A percentile compares a stretch with the other conserved stretches of the same genome.
These are phyloP conservation scores for Gnathochromis pfefferi DNA, from an alignment of 2,113 vertebrate species.

Conservation along the genomic window DNA sequence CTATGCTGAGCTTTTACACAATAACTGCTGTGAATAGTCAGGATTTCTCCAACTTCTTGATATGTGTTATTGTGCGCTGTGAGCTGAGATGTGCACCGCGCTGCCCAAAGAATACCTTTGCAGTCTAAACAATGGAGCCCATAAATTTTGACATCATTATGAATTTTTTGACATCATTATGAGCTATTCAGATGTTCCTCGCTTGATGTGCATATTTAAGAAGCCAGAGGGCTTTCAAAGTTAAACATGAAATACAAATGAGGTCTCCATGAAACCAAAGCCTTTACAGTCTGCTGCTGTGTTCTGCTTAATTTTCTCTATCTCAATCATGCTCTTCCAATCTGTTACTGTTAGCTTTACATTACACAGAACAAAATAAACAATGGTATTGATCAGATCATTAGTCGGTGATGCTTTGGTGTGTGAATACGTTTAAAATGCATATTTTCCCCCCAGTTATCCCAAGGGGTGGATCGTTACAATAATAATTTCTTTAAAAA, in stretches of 20 bases:
- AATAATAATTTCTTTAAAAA: not conserved
- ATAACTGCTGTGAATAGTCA: not conserved
- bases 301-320: conserved; percentile 36
- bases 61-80: not conserved
- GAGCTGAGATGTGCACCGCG: not conserved
- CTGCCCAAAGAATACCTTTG: conserved; percentile 9
- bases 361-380: conserved; percentile 8
- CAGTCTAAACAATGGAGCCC: conserved; percentile 12
- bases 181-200: conserved; percentile 23
- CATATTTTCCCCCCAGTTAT: not conserved
- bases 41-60: not conserved
- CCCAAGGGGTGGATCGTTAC: not conserved
- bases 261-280: conserved; percentile 48
- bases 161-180: conserved; percentile 39
- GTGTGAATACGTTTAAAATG: not conserved
- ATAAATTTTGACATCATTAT: conserved; percentile 43
- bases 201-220: conserved; percentile 29
- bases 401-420: not conserved
- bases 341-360: conserved; percentile 1
- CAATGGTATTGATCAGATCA: not conserved
- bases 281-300: conserved; percentile 44
- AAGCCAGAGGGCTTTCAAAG: conserved; percentile 45
- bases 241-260: conserved; percentile 53
- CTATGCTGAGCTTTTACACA: not conserved
- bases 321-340: conserved; percentile 13